Evolutionary conservation across 1,140 invertebrate genomes (phyloP).

Genomic region (Dermatophagoides farinae): DNA sequence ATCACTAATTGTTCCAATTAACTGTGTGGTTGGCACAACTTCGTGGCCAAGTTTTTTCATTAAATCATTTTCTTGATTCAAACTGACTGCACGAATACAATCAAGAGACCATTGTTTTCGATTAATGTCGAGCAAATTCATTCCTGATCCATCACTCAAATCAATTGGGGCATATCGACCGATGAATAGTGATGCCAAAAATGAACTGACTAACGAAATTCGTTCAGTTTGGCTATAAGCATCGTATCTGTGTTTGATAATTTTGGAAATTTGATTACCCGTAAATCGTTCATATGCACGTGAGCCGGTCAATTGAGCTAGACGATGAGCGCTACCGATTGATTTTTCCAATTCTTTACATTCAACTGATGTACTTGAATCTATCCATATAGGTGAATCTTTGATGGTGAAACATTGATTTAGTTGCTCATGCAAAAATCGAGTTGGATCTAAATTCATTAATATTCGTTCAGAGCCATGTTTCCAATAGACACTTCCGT

Average conservation of each 20-base stretch:
- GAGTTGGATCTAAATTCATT: slow-evolving; percentile 40
- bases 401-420: slow-evolving; percentile 42
- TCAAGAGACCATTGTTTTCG: slow-evolving; percentile 51
- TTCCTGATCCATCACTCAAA: slow-evolving; percentile 75
- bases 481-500: slow-evolving; percentile 85
- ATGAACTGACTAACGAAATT: slow-evolving; percentile 81
- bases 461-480: slow-evolving; percentile 45
- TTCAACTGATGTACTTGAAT: slow-evolving; percentile 61
- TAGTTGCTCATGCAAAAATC: slow-evolving; percentile 64
- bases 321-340: slow-evolving; percentile 50
- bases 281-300: slow-evolving; percentile 83
- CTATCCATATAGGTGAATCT: slow-evolving; percentile 90
- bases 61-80: background rate
- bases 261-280: slow-evolving; percentile 74
- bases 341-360: slow-evolving; percentile 54
- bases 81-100: slow-evolving; percentile 41
- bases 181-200: slow-evolving; percentile 66
- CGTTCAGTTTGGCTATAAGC: slow-evolving; percentile 62
- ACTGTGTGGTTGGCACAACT: background rate
- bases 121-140: slow-evolving; percentile 78
- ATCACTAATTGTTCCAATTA: slow-evolving; percentile 39
- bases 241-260: slow-evolving; percentile 45
- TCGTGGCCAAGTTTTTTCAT: slow-evolving; percentile 8
- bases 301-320: slow-evolving; percentile 72
- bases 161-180: slow-evolving; percentile 77